phyloP scores from a whole-genome alignment of 1,140 invertebrate species.

The Drosophila aff. region DNA sequence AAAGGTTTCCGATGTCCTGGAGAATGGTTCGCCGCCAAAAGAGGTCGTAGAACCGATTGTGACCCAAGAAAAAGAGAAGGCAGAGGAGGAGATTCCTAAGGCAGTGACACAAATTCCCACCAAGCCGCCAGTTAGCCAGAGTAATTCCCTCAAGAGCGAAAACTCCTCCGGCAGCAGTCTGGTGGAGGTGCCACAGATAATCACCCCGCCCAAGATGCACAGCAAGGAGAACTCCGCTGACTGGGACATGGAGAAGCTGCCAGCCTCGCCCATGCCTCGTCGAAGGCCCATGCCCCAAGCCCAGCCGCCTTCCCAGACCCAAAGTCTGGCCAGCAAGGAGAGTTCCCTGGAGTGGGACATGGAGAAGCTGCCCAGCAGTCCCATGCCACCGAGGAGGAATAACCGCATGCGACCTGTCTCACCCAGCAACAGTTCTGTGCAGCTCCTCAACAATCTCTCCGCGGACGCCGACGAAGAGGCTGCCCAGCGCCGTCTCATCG shows the following conservation, averaged over 20 bases:
- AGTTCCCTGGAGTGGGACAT: slow-evolving; percentile 81
- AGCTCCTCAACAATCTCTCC: slow-evolving; percentile 69
- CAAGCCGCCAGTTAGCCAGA: slow-evolving; percentile 4
- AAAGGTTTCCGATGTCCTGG: neutral
- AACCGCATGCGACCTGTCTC: slow-evolving; percentile 47
- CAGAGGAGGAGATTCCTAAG: neutral
- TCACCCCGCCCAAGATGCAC: slow-evolving; percentile 44
- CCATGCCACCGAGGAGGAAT: slow-evolving; percentile 64
- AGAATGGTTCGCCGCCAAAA: slow-evolving; percentile 1
- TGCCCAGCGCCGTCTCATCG: slow-evolving; percentile 62
- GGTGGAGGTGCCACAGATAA: slow-evolving; percentile 39
- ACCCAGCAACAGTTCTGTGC: slow-evolving; percentile 61
- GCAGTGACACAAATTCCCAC: neutral
- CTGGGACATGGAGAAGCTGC: slow-evolving; percentile 82
- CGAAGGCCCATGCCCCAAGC: slow-evolving; percentile 24
- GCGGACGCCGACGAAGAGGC: slow-evolving; percentile 46
- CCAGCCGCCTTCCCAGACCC: neutral
- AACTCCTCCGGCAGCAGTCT: slow-evolving; percentile 59
- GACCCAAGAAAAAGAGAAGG: neutral
- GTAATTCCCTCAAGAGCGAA: slow-evolving; percentile 40
- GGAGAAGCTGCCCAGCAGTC: slow-evolving; percentile 78
- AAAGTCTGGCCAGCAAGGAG: slow-evolving; percentile 56
- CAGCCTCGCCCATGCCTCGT: slow-evolving; percentile 68
- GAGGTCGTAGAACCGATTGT: neutral
- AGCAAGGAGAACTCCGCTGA: slow-evolving; percentile 76